Evolutionary conservation across 2,113 vertebrate genomes (phyloP).

Genomic region (Phalacrocorax brasilianus): DNA sequence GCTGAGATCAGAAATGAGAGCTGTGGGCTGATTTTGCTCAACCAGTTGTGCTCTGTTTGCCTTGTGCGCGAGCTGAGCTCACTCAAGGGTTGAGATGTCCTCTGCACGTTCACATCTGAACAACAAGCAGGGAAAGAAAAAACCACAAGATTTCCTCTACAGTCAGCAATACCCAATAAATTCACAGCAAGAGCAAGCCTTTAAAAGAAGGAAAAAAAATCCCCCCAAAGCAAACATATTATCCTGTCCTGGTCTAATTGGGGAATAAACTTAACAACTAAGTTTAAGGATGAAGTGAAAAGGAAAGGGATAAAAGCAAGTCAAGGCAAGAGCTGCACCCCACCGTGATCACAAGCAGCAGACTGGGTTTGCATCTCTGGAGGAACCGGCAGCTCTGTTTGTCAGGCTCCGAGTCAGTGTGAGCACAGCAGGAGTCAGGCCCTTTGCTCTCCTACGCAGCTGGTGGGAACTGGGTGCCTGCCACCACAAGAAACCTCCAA

Average conservation of each 20-base stretch:
- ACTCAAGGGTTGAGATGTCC: neutral
- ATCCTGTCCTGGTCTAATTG: slow-evolving; percentile 4
- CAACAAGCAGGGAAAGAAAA: neutral
- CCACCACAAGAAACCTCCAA: neutral
- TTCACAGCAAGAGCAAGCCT: slow-evolving; percentile 27
- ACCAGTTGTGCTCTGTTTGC: neutral
- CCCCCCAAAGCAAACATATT: slow-evolving; percentile 6
- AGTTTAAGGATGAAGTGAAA: slow-evolving; percentile 28
- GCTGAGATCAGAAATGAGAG: neutral
- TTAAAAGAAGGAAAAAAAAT: neutral
- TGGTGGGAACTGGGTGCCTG: neutral
- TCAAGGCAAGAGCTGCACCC: neutral
- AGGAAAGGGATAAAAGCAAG: slow-evolving; percentile 10
- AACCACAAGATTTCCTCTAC: slow-evolving; percentile 27
- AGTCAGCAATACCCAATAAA: slow-evolving; percentile 23
- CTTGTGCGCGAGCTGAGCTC: neutral
- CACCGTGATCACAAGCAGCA: neutral
- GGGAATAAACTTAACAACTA: slow-evolving; percentile 34
- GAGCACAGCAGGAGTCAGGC: neutral
- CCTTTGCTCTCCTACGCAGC: neutral
- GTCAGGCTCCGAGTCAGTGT: accelerated
- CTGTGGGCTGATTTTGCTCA: neutral
- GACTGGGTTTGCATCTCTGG: neutral
- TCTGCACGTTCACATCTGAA: slow-evolving; percentile 9
- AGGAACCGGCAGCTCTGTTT: neutral